Evolutionary conservation across 2,113 vertebrate species (phyloP).

Genomic region (Loxodonta africana): DNA sequence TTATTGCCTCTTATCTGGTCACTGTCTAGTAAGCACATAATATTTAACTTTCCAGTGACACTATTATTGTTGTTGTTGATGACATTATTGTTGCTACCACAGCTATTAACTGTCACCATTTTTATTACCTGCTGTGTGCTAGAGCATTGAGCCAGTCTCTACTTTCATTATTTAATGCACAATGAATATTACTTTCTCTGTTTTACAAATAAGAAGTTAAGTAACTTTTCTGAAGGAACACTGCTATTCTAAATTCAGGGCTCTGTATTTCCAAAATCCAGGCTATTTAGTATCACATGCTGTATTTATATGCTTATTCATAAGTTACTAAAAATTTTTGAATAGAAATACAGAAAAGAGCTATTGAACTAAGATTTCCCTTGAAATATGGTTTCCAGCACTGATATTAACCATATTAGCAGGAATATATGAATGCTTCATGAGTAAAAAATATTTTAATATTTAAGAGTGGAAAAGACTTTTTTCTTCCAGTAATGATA

Average conservation of each 20-base stretch:
- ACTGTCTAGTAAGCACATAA: neutral
- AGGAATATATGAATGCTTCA: neutral
- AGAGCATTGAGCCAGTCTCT: neutral
- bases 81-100: neutral
- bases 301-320: neutral
- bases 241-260: conserved; percentile 19
- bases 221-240: neutral
- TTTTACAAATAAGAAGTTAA: neutral
- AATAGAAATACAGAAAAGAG: neutral
- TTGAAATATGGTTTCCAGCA: neutral
- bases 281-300: neutral
- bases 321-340: conserved; percentile 16
- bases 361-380: neutral
- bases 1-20: conserved; percentile 1
- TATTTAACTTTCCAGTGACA: conserved; percentile 8
- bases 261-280: conserved; percentile 5
- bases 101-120: neutral
- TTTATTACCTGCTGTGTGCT: neutral
- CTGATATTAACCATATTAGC: neutral
- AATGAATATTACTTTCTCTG: neutral
- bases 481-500: neutral
- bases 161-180: neutral
- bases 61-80: neutral
- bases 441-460: neutral
- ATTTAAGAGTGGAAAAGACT: neutral